Evolutionary conservation across 2,888 invertebrate species (phyloP), one percentile per base, ranked within the genome.

Genomic region (Ischnus inquisitorius): DNA sequence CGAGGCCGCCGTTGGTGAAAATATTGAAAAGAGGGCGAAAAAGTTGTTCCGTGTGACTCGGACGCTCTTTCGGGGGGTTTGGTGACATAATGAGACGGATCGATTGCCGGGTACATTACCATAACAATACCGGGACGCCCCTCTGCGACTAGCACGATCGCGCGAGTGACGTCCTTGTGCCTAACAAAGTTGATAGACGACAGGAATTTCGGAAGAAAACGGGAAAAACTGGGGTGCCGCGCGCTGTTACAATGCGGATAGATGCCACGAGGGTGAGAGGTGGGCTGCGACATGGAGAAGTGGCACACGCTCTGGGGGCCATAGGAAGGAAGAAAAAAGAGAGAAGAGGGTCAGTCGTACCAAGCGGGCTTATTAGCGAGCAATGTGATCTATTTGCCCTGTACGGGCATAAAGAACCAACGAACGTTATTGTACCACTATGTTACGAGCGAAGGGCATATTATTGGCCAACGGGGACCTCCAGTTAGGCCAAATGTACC

Each of bases 371-470:
- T 93, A 93, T 93, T 93, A 93, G 93, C 91, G 90, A 89, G 92
- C 91, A 90, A 92, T 92, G 93, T 93, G 93, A 93, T 93, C 93
- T 93, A 93, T 93, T 93, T 93, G 92, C 91, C 92, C 92, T 92
- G 90, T 92, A 92, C 88, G 88, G 89, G 89, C 89, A 92, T 91
- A 92, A 92, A 92, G 92, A 92, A 91, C 91, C 89, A 41, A 84
- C 77, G 69, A 86, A 87, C 90, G 90, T 92, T 92, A 92, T 93
- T 92, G 91, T 91, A 89, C 89, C 88, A 90, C 92, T 92, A 90
- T 90, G 91, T 91, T 91, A 90, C 87, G 88, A 90, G 91, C 64
- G 91, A 89, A 91, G 90, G 92, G 88, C 91, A 90, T 82, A 84
- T 93, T 93, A 93, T 93, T 93, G 92, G 89, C 92, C 93, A 92